A percentile compares a stretch with the other conserved stretches of the same genome.
These are phyloP conservation scores for Cataglyphis rosenhaueri DNA, from an alignment of 2,888 invertebrate genomes.

Conservation along the genomic window DNA sequence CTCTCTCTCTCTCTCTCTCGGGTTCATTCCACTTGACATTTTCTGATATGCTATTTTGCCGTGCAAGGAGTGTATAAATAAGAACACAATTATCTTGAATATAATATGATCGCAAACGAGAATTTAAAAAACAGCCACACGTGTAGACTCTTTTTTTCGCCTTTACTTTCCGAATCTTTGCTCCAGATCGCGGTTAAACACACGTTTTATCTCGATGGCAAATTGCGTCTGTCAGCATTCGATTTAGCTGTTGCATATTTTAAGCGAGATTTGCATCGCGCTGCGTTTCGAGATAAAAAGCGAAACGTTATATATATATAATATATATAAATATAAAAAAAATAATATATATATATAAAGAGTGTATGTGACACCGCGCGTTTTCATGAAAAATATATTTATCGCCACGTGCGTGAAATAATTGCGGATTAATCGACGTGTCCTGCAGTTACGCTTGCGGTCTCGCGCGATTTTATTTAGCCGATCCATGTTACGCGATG, in stretches of 20 bases:
- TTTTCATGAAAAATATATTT: conserved; percentile 13
- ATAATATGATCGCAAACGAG: background rate
- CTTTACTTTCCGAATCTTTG: conserved; percentile 19
- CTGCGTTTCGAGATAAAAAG: conserved; percentile 16
- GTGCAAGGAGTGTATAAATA: conserved; percentile 14
- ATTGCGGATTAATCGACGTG: conserved; percentile 29
- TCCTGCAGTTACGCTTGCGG: background rate
- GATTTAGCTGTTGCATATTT: conserved; percentile 38
- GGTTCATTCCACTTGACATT: conserved; percentile 21
- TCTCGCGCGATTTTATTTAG: conserved; percentile 41
- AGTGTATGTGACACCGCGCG: background rate
- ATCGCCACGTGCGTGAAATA: conserved; percentile 27
- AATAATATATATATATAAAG: background rate
- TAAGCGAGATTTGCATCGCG: conserved; percentile 37
- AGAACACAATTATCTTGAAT: conserved; percentile 16
- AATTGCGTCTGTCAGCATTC: conserved; percentile 33
- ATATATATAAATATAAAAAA: too few relatives aligned
- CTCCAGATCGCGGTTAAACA: background rate
- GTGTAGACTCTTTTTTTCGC: background rate
- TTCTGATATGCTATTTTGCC: conserved; percentile 12
- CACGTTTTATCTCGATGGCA: conserved; percentile 21
- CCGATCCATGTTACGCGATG: background rate
- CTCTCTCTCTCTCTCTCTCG: background rate
- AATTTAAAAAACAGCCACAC: background rate
- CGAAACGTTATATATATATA: background rate